A percentile compares a stretch with the other conserved stretches of the same genome.
Evolutionary conservation across 2,797 vertebrate species (phyloP).

Genomic region (Ambastaia sidthimunki): DNA sequence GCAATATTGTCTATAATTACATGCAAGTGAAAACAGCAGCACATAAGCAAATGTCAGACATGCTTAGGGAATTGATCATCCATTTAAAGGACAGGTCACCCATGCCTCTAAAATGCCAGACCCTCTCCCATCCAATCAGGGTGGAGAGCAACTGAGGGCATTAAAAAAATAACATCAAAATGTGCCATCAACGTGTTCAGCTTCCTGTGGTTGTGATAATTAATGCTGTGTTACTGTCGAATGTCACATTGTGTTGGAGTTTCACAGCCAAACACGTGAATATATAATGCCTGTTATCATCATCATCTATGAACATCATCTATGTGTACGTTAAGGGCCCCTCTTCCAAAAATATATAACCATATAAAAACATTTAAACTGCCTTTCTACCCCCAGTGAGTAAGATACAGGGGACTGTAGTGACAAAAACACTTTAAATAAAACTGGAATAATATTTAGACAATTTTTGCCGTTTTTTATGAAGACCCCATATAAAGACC

Average conservation of each 20-base stretch:
- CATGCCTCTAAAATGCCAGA: constrained; percentile 59
- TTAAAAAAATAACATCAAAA: constrained; percentile 48
- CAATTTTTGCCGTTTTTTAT: too few relatives aligned
- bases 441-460: too few relatives aligned
- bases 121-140: constrained; percentile 50
- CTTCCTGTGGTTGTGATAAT: constrained; percentile 55
- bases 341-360: too few relatives aligned
- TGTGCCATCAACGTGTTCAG: constrained; percentile 51
- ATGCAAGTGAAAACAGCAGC: constrained; percentile 55
- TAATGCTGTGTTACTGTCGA: constrained; percentile 38
- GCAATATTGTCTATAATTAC: constrained; percentile 58
- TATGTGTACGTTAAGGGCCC: too few relatives aligned
- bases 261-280: constrained; percentile 42
- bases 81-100: constrained; percentile 64
- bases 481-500: too few relatives aligned
- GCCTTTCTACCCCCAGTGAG: too few relatives aligned
- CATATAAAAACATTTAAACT: too few relatives aligned
- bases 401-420: too few relatives aligned
- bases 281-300: constrained; percentile 16
- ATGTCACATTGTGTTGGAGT: constrained; percentile 51
- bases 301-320: constrained; percentile 32
- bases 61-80: constrained; percentile 60
- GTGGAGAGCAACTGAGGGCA: constrained; percentile 46
- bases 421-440: too few relatives aligned
- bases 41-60: constrained; percentile 63